Conservation (phyloP, 2,113 vertebrate genomes). For the Tinamus guttatus region DNA sequence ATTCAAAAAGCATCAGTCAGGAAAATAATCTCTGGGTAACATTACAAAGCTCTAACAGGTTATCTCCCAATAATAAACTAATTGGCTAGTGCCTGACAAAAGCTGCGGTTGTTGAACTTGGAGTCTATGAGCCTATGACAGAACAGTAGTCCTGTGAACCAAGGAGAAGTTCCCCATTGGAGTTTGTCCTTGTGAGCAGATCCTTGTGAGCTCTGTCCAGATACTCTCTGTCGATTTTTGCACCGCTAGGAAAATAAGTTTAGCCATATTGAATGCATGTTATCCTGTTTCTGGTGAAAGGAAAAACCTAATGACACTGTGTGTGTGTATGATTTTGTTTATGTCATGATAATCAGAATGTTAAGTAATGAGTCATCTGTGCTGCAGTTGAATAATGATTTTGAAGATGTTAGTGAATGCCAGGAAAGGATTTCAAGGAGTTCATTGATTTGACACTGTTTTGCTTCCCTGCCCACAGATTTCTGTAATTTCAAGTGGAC, state of each 20-base stretch:
- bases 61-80: not conserved
- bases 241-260: not conserved
- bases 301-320: not conserved
- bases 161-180: rapidly evolving
- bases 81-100: not conserved
- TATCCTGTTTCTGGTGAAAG: not conserved
- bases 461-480: not conserved
- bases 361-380: not conserved
- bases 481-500: not conserved
- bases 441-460: not conserved
- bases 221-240: not conserved
- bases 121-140: not conserved
- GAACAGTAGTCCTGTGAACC: not conserved
- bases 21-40: not conserved
- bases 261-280: not conserved
- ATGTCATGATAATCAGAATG: not conserved
- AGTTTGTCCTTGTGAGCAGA: not conserved
- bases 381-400: not conserved
- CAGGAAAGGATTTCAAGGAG: not conserved
- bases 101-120: not conserved
- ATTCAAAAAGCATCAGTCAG: not conserved
- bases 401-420: not conserved
- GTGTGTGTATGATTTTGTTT: not conserved
- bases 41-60: not conserved
- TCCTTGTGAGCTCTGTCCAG: not conserved